Evolutionary conservation across 1,140 invertebrate genomes (phyloP).

Genomic region (Muscidifurax raptorellus): DNA sequence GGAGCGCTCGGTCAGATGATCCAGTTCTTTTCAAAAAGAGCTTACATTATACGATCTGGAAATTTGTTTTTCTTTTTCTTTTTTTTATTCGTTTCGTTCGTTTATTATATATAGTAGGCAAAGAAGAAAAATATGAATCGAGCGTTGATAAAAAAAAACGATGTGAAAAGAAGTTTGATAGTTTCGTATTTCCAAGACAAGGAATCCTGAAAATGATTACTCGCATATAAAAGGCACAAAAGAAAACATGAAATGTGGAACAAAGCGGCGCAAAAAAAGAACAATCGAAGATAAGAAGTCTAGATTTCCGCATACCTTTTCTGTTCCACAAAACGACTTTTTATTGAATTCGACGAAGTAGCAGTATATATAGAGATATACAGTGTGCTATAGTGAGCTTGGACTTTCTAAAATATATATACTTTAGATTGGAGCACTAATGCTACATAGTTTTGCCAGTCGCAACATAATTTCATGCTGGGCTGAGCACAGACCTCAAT

Average conservation of each 20-base stretch:
- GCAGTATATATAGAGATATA: background rate
- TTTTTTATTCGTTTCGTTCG: too few relatives aligned
- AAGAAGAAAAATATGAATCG: too few relatives aligned
- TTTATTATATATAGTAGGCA: too few relatives aligned
- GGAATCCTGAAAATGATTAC: background rate
- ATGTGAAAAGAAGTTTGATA: too few relatives aligned
- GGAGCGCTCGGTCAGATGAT: too few relatives aligned
- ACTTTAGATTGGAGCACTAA: slow-evolving; percentile 1
- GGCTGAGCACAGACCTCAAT: background rate
- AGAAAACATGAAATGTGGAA: background rate
- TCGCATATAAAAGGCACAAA: background rate
- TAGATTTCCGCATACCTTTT: slow-evolving; percentile 1
- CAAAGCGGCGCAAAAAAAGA: background rate
- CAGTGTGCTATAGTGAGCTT: background rate
- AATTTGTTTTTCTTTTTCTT: too few relatives aligned
- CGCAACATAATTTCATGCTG: slow-evolving; percentile 1
- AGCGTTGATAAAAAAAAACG: too few relatives aligned
- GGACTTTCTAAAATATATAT: background rate
- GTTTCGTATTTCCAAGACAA: too few relatives aligned
- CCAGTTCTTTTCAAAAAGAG: too few relatives aligned
- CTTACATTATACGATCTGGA: too few relatives aligned
- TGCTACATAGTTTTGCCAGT: background rate
- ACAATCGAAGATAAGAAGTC: slow-evolving; percentile 1
- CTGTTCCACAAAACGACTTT: slow-evolving; percentile 1
- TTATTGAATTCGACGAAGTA: background rate